Conservation (phyloP, 2,797 vertebrate species). For the Macroramphosus scolopax region DNA sequence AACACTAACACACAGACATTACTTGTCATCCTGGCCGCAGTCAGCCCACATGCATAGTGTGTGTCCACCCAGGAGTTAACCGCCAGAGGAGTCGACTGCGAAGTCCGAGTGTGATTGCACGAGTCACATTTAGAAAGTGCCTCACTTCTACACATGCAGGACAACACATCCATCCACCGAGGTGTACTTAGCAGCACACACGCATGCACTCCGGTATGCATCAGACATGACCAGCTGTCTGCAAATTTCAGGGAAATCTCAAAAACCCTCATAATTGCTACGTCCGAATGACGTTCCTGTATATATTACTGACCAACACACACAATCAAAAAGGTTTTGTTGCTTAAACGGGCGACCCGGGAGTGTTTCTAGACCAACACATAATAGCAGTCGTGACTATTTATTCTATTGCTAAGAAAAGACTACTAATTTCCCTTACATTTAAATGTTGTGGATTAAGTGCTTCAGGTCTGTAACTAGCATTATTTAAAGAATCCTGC, state of each 20-base stretch:
- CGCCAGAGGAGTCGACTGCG: constrained; percentile 44
- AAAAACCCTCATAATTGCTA: constrained; percentile 71
- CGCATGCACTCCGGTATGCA: constrained; percentile 29
- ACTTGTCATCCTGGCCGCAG: constrained; percentile 51
- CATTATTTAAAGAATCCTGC: constrained; percentile 50
- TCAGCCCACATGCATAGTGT: constrained; percentile 69
- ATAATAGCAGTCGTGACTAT: constrained; percentile 54
- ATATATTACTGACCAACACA: constrained; percentile 63
- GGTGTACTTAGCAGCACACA: constrained; percentile 31
- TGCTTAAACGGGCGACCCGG: constrained; percentile 60
- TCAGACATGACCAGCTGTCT: constrained; percentile 55
- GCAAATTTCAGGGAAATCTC: constrained; percentile 71
- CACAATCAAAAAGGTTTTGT: constrained; percentile 69
- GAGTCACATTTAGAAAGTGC: constrained; percentile 71
- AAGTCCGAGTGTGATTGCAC: constrained; percentile 62
- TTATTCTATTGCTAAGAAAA: constrained; percentile 61
- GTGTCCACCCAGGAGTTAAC: constrained; percentile 66
- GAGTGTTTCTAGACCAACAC: constrained; percentile 54
- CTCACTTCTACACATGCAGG: constrained; percentile 36
- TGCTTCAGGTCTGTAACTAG: constrained; percentile 41
- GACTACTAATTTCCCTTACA: constrained; percentile 31
- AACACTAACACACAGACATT: constrained; percentile 31
- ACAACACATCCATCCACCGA: constrained; percentile 34
- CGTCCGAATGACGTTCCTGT: constrained; percentile 55
- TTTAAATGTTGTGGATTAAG: constrained; percentile 44